phyloP scores from a whole-genome alignment of 2,797 vertebrate species.

The Cynodonichthys magdalenae region DNA sequence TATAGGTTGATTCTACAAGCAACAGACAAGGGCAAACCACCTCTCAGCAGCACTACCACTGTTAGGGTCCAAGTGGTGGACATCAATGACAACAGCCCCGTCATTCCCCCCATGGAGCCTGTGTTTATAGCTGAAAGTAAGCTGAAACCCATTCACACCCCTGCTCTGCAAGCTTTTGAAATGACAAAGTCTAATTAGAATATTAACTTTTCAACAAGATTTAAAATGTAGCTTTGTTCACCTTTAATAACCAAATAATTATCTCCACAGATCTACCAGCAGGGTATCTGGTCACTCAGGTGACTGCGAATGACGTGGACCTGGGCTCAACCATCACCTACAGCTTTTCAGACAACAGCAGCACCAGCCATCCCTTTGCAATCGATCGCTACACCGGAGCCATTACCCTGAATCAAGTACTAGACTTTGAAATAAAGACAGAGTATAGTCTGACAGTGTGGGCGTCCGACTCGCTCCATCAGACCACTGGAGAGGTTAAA shows the following conservation, averaged over 20 bases:
- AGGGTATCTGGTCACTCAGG: conserved; percentile 84
- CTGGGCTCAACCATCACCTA: conserved; percentile 85
- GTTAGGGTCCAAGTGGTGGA: conserved; percentile 88
- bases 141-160: conserved; percentile 31
- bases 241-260: neutral
- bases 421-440: conserved; percentile 88
- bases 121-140: conserved; percentile 89
- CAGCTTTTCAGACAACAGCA: conserved; percentile 79
- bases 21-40: conserved; percentile 88
- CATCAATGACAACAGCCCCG: conserved; percentile 90
- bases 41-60: conserved; percentile 81
- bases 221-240: neutral
- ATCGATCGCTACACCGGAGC: conserved; percentile 84
- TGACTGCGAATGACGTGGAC: conserved; percentile 88
- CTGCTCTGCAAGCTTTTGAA: neutral
- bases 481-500: conserved; percentile 78
- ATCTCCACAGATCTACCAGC: conserved; percentile 83
- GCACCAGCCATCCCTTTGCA: conserved; percentile 80
- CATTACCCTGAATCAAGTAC: conserved; percentile 76
- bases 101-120: conserved; percentile 80
- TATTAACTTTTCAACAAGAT: neutral
- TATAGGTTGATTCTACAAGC: conserved; percentile 89
- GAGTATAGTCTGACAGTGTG: conserved; percentile 77
- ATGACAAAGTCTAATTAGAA: neutral
- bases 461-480: conserved; percentile 88